Percentiles rank a stretch among this genome's conserved stretches.
phyloP scores from a whole-genome alignment of 2,888 invertebrate genomes.

The Nyleta sp. region DNA sequence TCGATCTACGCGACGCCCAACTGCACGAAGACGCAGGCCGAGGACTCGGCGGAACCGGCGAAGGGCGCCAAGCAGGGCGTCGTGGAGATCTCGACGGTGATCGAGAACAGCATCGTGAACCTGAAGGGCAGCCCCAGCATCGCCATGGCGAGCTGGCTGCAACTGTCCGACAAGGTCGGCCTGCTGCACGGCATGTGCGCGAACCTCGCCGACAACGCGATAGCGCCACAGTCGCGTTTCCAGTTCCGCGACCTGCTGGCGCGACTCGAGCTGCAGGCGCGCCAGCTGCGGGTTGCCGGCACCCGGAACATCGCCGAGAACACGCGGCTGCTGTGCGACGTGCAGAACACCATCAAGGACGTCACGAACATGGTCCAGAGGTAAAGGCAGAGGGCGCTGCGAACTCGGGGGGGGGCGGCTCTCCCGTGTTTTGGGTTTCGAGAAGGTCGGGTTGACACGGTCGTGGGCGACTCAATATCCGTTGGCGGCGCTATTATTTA shows the following conservation, averaged over 20 bases:
- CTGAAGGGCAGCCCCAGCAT: slow-evolving; percentile 84
- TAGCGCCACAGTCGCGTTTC: slow-evolving; percentile 94
- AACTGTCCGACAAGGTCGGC: slow-evolving; percentile 91
- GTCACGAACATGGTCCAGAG: slow-evolving; percentile 90
- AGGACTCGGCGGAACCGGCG: slow-evolving; percentile 65
- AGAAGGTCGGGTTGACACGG: no score
- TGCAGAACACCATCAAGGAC: slow-evolving; percentile 88
- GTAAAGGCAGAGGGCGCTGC: slow-evolving; percentile 76
- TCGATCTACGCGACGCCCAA: slow-evolving; percentile 92
- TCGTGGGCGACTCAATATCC: no score
- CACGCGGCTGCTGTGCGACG: slow-evolving; percentile 87
- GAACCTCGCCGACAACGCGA: slow-evolving; percentile 91
- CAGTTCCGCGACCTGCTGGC: slow-evolving; percentile 91
- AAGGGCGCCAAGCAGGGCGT: slow-evolving; percentile 83
- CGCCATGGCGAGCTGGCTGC: slow-evolving; percentile 89
- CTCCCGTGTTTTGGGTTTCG: slow-evolving; percentile 23
- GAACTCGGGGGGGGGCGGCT: neutral
- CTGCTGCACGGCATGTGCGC: slow-evolving; percentile 92
- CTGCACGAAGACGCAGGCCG: slow-evolving; percentile 71
- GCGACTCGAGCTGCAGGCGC: slow-evolving; percentile 87
- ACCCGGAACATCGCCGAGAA: slow-evolving; percentile 88
- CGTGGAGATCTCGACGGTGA: slow-evolving; percentile 86
- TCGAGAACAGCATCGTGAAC: slow-evolving; percentile 87
- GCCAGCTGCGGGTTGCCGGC: slow-evolving; percentile 87
- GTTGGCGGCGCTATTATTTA: no score